Evolutionary conservation across 2,888 invertebrate species (phyloP), one percentile per base, ranked within the genome.

Genomic region (Sarcophaga caerulescens): DNA sequence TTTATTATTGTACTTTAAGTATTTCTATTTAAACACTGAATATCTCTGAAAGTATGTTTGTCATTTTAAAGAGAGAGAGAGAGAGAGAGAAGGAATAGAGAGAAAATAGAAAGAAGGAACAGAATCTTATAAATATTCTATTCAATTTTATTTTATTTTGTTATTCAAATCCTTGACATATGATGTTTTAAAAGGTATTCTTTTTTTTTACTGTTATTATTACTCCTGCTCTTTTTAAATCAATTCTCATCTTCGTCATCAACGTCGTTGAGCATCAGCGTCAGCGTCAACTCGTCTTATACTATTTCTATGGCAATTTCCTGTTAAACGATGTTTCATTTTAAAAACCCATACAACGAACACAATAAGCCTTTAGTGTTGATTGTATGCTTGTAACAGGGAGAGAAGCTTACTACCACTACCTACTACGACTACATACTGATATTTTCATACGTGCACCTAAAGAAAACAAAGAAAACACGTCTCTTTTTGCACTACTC

Each of bases 311-410:
- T 74, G 35, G 66, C 21, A 75, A 68, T 78, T 83, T 83, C 73
- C 78, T 78, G 68, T 78, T 78, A 73, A 78, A 68, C 78, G 57
- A 68, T 78, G 68, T 71, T 81, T 81, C 44, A 45, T 45, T 65
- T 65, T 45, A 17, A 70, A 35, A 35, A 8, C 35, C 35, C 35
- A 19, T 35, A 66, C 66, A 66, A 66, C 14, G 52, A 4, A 17
- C 62, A 25, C 68, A 81, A 75, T 75, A 75, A 81, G 57, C 69
- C 69, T 47, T 74, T 81, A 68, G 66, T 62, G 52, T 52, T 14
- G 17, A 52, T n/a, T n/a, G n/a, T 35, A 35, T 35, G 35, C 35
- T 35, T 35, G 35, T 35, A 8, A 52, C 14, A 52, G 17, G 5
- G 5, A 52, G 17, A 52, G 52, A 52, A 14, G 47, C 14, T 14